Evolutionary conservation across 1,140 invertebrate genomes (phyloP).

Genomic region (Mamestra configurata): DNA sequence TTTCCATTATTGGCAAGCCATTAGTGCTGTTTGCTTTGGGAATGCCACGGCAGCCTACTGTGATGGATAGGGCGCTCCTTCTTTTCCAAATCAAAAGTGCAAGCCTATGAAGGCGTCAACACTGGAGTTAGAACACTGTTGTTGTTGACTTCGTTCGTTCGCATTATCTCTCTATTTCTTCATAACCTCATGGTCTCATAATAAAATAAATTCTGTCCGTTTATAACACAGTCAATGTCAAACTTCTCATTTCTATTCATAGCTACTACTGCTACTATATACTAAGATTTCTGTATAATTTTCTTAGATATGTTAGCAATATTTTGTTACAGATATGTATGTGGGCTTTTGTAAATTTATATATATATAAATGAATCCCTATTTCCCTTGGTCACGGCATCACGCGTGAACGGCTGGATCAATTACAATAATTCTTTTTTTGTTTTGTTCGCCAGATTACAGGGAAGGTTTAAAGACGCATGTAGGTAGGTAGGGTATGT

Average conservation of each 20-base stretch:
- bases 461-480: too few species aligned
- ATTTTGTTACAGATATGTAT: neutral
- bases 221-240: neutral
- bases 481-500: too few species aligned
- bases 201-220: neutral
- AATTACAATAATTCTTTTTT: too few species aligned
- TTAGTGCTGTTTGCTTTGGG: constrained; percentile 17
- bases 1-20: constrained; percentile 27
- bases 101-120: neutral
- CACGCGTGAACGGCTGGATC: too few species aligned
- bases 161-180: too few species aligned
- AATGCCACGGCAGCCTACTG: neutral
- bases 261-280: neutral
- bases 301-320: neutral
- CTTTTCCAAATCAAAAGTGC: too few species aligned
- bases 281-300: neutral
- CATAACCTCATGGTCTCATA: too few species aligned
- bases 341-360: neutral
- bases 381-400: too few species aligned
- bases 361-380: too few species aligned
- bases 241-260: constrained; percentile 13
- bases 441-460: too few species aligned
- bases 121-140: too few species aligned
- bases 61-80: neutral
- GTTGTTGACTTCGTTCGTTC: too few species aligned